Conservation (phyloP, 2,888 invertebrate species). For the Lasioglossum malachurum region DNA sequence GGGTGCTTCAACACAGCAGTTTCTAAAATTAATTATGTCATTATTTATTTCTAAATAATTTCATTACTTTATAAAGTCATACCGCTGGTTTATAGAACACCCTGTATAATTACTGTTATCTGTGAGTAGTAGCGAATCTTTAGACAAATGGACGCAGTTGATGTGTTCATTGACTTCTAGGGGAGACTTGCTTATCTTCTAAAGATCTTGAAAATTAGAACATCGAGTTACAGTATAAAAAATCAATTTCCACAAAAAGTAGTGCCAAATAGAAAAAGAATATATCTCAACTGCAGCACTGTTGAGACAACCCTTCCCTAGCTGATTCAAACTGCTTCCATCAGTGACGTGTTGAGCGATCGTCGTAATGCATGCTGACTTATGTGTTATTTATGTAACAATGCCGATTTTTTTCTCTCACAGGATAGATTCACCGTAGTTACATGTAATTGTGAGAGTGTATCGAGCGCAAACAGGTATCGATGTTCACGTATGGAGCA, state of each 20-base stretch:
- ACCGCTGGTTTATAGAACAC: background rate
- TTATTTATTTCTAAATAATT: too few relatives aligned
- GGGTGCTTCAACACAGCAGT: background rate
- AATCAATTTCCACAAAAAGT: background rate
- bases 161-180: background rate
- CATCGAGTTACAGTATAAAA: background rate
- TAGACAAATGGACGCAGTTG: background rate
- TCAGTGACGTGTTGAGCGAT: slow-evolving; percentile 4
- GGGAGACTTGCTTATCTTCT: background rate
- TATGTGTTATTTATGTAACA: slow-evolving; percentile 32
- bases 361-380: slow-evolving; percentile 41
- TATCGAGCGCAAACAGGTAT: slow-evolving; percentile 13
- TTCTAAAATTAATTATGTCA: background rate
- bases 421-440: background rate
- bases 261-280: background rate
- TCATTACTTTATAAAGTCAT: too few relatives aligned
- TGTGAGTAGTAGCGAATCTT: background rate
- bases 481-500: slow-evolving; percentile 24
- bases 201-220: background rate
- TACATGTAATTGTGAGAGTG: slow-evolving; percentile 12
- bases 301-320: background rate
- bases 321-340: slow-evolving; percentile 6
- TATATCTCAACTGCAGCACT: background rate
- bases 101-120: background rate
- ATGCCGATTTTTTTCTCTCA: background rate